Percentiles rank a stretch among this genome's conserved stretches.
Evolutionary conservation across 1,140 invertebrate species (phyloP).

Genomic region (Drosophila miranda): DNA sequence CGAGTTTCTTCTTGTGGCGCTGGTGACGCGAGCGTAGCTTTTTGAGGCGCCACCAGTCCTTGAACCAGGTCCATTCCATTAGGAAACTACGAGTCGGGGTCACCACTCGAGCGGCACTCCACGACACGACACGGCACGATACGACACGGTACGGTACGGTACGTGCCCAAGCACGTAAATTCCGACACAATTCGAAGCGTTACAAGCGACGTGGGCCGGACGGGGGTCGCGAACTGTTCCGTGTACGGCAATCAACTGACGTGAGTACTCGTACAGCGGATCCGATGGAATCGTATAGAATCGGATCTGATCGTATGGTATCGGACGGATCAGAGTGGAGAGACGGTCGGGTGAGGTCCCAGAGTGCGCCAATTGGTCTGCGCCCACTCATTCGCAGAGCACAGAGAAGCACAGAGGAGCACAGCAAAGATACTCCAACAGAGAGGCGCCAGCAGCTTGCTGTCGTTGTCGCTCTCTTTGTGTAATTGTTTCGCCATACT

Average conservation of each 20-base stretch:
- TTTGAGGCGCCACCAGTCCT: conserved; percentile 90
- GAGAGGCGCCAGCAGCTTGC: background rate
- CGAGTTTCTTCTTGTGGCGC: conserved; percentile 83
- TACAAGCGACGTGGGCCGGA: background rate
- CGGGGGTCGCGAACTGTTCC: conserved; percentile 3
- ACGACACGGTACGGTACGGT: background rate
- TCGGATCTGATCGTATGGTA: conserved; percentile 30
- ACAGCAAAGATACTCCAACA: background rate
- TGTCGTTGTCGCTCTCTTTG: conserved; percentile 25
- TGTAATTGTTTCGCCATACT: conserved; percentile 44
- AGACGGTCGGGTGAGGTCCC: conserved; percentile 1
- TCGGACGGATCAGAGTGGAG: conserved; percentile 26
- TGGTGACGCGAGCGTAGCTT: conserved; percentile 84
- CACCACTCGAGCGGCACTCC: too few species aligned
- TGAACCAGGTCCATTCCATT: conserved; percentile 90
- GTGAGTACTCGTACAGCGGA: conserved; percentile 1
- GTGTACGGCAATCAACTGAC: conserved; percentile 15
- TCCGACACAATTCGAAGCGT: too few species aligned
- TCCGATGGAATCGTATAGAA: conserved; percentile 15
- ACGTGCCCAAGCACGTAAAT: background rate
- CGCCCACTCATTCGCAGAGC: conserved; percentile 29
- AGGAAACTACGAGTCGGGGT: background rate
- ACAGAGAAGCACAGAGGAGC: background rate
- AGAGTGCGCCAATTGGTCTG: conserved; percentile 31
- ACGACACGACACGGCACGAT: background rate